Evolutionary conservation across 2,113 vertebrate species (phyloP), one percentile per base, ranked within the genome.

Genomic region (Nesospiza acunhae): DNA sequence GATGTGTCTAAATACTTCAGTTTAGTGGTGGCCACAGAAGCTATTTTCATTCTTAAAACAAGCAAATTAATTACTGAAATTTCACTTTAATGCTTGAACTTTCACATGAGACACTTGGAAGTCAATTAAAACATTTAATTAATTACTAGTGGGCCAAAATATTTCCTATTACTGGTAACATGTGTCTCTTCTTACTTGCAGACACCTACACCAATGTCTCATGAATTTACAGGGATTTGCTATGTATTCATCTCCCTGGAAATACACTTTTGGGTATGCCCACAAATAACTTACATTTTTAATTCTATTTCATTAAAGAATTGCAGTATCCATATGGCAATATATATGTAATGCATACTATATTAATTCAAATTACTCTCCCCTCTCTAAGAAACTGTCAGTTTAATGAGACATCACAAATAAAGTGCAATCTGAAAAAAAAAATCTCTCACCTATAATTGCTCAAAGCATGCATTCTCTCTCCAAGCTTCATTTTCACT

Each of bases 391-490:
- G 82, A 66, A 58, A 46, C 33, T 96, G 84, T 85, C 74, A 83
- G 0, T 85, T 93, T 94, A 91, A 86, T 91, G 79, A 94, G 55
- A 91, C 53, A 78, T 84, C 64, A 86, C 83, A 90, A 93, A 89
- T 69, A 58, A 64, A 58, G 10, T 76, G 28, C 46, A 83, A 53
- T 77, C 64, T 77, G 28, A 81, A 89, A 90, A 50, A 90, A 59
- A 67, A 80, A 53, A 27, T 6, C 6, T 63, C 63, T 69, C 21
- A 44, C 21, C 79, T 89, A 33, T 84, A 84, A 93, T 93, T 91
- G 56, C 56, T 87, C 56, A 85, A 89, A 91, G 28, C 11, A 16
- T 24, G 3, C 27, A 31, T 68, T 90, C 67, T 75, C 14, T 55
- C 73, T 94, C 75, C 78, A 64, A 90, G 22, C 53, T 93, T 28